Evolutionary conservation across 1,140 invertebrate species (phyloP).

Genomic region (Pseudomyrmex dendroicus): DNA sequence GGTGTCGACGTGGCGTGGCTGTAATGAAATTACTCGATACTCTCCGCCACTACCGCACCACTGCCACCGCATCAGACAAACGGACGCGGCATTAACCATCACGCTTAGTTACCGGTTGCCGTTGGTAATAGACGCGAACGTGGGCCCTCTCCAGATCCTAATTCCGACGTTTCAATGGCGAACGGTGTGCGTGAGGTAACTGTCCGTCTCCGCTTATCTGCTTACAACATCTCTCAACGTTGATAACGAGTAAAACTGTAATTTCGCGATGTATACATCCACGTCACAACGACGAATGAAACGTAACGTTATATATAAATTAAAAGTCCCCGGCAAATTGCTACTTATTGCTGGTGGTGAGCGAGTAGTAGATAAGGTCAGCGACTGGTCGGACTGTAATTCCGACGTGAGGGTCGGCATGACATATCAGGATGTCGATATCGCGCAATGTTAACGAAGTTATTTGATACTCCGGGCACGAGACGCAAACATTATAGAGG

Average conservation of each 20-base stretch:
- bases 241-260: neutral
- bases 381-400: neutral
- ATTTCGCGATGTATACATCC: neutral
- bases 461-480: conserved; percentile 27
- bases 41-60: neutral
- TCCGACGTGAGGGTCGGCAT: neutral
- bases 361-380: neutral
- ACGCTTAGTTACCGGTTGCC: conserved; percentile 19
- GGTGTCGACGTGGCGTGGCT: conserved; percentile 12
- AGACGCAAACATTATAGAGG: conserved; percentile 36
- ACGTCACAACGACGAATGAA: neutral
- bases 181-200: neutral
- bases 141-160: conserved; percentile 10
- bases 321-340: neutral
- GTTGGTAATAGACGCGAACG: conserved; percentile 15
- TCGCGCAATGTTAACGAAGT: conserved; percentile 38
- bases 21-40: conserved; percentile 55
- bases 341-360: neutral
- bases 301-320: neutral
- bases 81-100: conserved; percentile 34
- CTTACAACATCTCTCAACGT: neutral
- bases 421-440: conserved; percentile 40
- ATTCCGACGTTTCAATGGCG: conserved; percentile 14
- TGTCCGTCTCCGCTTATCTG: neutral
- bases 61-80: conserved; percentile 34